These are phyloP conservation scores for Halichoeres trimaculatus DNA, from an alignment of 2,113 vertebrate genomes.

Conservation along the genomic window DNA sequence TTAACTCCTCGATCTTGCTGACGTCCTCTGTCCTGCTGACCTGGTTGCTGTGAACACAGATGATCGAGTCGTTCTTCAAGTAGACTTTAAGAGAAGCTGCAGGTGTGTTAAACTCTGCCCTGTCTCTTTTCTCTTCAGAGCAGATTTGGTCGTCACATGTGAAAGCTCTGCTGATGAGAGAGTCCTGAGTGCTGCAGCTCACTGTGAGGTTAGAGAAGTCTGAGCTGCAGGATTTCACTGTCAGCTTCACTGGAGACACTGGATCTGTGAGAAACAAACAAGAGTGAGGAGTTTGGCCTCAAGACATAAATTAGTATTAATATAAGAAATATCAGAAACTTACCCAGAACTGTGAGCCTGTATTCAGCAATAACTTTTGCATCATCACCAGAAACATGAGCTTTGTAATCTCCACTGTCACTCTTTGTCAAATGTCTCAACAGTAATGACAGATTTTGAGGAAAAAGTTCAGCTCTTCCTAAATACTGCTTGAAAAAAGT, in stretches of 20 bases:
- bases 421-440: neutral
- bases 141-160: neutral
- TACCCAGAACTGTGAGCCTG: conserved; percentile 17
- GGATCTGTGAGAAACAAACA: neutral
- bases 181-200: too few species aligned
- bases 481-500: rapidly evolving
- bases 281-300: neutral
- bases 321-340: neutral
- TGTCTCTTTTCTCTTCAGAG: neutral
- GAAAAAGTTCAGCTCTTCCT: neutral
- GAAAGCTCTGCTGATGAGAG: too few species aligned
- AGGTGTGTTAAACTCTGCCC: neutral
- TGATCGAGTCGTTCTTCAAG: neutral
- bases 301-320: neutral
- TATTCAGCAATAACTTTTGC: neutral
- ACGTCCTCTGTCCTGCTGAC: neutral
- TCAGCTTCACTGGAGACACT: conserved; percentile 4
- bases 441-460: neutral
- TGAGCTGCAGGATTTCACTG: neutral
- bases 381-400: rapidly evolving
- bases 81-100: conserved; percentile 7
- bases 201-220: conserved; percentile 17
- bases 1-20: too few species aligned
- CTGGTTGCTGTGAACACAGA: conserved; percentile 38
- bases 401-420: conserved; percentile 23